Evolutionary conservation across 1,140 invertebrate genomes (phyloP), one percentile per base, ranked within the genome.

Genomic region (Mya arenaria): DNA sequence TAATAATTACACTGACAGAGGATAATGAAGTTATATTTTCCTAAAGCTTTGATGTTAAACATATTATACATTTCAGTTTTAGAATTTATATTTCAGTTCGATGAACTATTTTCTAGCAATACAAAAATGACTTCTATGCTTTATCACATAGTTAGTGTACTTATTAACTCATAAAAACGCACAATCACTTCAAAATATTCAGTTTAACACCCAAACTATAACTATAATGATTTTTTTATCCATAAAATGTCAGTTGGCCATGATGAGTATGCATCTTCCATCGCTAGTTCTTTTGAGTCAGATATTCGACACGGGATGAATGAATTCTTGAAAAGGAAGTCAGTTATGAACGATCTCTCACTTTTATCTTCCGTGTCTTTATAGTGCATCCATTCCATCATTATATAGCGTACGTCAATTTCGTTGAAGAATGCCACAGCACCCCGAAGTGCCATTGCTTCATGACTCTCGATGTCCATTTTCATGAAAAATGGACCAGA

Each of bases 351-450:
- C n/a, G n/a, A n/a, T n/a, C n/a, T n/a, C n/a, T 80, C 66, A 25
- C 60, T 60, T 4, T 66, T 66, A 30, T 25, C 62, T 6, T 71
- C 55, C 56, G 30, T 23, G 1, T 71, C 8, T 44, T 52, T 25
- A 62, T 80, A 66, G 48, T 69, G 44, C 0, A 82, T 2, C 89
- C 89, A 90, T 74, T 89, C 89, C 88, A 90, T 89, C 55, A 89
- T 86, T 17, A 90, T 74, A 68, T 86, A 89, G 10, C 79, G 62
- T 19, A 90, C 80, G 25, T 80, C 71, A 36, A 85, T 65, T 13
- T 52, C 39, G 56, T 84, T 73, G 55, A 90, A 89, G 28, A 89
- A 79, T 19, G 77, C 56, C n/a, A 52, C 65, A 4, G 69, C 79
- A 19, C 79, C 80, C 39, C 48, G 32, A 17, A 89, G 77, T 15